A percentile compares a stretch with the other conserved stretches of the same genome.
Conservation (phyloP, 2,113 vertebrate species). For the Scolopax mira region DNA sequence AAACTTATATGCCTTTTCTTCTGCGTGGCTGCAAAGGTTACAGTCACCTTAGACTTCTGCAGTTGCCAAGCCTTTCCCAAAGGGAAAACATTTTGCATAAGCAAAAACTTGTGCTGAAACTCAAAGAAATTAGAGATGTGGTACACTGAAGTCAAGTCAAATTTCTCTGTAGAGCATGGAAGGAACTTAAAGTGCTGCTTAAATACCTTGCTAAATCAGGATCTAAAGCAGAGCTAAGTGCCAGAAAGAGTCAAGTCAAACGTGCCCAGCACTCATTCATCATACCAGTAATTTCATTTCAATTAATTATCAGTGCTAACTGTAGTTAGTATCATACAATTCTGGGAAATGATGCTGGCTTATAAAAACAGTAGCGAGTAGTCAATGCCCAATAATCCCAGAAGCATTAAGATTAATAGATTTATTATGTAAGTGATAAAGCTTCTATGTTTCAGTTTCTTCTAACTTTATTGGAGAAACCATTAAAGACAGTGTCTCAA, state of each 20-base stretch:
- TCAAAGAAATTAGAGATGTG: background rate
- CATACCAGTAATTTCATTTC: background rate
- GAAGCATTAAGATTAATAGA: background rate
- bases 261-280: background rate
- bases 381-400: background rate
- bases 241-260: background rate
- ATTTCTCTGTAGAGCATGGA: background rate
- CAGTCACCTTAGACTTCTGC: background rate
- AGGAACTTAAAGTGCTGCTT: background rate
- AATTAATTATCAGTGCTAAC: background rate
- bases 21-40: background rate
- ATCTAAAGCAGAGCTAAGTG: background rate
- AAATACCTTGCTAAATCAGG: background rate
- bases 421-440: background rate
- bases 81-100: background rate
- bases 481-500: background rate
- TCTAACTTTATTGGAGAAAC: background rate
- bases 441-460: background rate
- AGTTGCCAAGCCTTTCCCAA: background rate
- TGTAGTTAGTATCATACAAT: background rate
- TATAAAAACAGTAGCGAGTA: slow-evolving; percentile 26
- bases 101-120: background rate
- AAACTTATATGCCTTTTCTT: background rate
- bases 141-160: background rate
- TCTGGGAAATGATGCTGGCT: slow-evolving; percentile 15